A percentile compares a stretch with the other conserved stretches of the same genome.
These are phyloP conservation scores for Gambusia affinis DNA, from an alignment of 2,113 vertebrate genomes.

Conservation along the genomic window DNA sequence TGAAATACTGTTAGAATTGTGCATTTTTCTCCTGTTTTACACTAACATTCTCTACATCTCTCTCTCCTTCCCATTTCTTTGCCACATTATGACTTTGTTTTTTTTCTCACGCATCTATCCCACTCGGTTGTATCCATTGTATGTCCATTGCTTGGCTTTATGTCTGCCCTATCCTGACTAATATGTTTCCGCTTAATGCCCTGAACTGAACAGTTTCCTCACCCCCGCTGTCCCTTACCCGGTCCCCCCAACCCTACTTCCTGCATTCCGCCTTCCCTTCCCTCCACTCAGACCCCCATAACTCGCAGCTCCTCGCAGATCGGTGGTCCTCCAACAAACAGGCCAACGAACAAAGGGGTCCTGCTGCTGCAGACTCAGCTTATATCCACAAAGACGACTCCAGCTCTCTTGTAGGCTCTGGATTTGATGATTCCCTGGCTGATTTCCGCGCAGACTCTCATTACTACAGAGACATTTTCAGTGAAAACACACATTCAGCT, in stretches of 20 bases:
- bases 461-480: constrained; percentile 36
- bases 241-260: constrained; percentile 75
- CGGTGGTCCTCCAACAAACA: constrained; percentile 43
- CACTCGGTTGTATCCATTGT: constrained; percentile 42
- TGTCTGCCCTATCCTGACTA: constrained; percentile 8
- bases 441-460: constrained; percentile 40
- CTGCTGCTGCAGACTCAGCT: constrained; percentile 35
- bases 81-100: constrained; percentile 43
- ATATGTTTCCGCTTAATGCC: constrained; percentile 26
- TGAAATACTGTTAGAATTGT: constrained; percentile 66
- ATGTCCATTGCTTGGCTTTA: constrained; percentile 46
- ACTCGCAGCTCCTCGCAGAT: constrained; percentile 46
- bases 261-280: constrained; percentile 74
- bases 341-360: constrained; percentile 11
- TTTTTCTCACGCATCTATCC: constrained; percentile 52
- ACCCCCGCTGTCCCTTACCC: constrained; percentile 72
- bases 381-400: constrained; percentile 37
- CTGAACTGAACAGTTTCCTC: constrained; percentile 73
- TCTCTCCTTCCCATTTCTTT: constrained; percentile 76
- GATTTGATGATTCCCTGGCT: constrained; percentile 38
- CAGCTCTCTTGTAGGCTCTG: constrained; percentile 21
- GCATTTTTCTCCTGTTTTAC: constrained; percentile 74
- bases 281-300: constrained; percentile 70
- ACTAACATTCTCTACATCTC: constrained; percentile 83
- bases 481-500: constrained; percentile 33